Conservation (phyloP, 2,113 vertebrate genomes). For the Myotis davidii region DNA sequence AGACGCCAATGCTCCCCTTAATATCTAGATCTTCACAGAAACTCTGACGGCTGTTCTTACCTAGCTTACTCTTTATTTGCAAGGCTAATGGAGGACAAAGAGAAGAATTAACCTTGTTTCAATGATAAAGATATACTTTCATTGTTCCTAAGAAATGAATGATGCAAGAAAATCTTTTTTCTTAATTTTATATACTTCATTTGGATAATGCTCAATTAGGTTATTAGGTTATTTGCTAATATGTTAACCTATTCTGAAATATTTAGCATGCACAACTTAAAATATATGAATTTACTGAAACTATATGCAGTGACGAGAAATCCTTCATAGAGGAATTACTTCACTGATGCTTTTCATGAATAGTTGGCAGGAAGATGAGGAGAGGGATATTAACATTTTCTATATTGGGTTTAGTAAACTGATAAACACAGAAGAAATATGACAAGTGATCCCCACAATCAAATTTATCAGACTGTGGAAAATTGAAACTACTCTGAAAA, state of each 20-base stretch:
- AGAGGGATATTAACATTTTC: conserved; percentile 3
- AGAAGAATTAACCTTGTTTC: not conserved
- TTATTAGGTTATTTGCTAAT: not conserved
- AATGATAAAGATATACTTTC: not conserved
- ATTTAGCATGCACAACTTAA: not conserved
- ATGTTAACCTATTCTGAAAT: not conserved
- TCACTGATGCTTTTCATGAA: not conserved
- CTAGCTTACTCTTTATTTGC: not conserved
- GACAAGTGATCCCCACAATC: not conserved
- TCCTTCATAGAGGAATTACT: not conserved
- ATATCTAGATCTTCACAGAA: not conserved
- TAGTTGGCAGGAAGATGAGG: not conserved
- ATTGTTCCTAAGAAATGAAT: not conserved
- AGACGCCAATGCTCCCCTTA: not conserved
- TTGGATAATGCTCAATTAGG: not conserved
- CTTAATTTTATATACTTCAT: not conserved
- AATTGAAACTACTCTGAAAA: conserved; percentile 30
- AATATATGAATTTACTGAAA: not conserved
- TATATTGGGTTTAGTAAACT: conserved; percentile 3
- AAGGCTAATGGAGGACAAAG: not conserved
- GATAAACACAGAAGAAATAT: not conserved
- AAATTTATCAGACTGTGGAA: not conserved
- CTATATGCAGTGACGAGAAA: not conserved
- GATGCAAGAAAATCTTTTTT: not conserved
- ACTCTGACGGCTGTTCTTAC: not conserved